phyloP scores from a whole-genome alignment of 2,888 invertebrate genomes.

The Oeneis ivallda region DNA sequence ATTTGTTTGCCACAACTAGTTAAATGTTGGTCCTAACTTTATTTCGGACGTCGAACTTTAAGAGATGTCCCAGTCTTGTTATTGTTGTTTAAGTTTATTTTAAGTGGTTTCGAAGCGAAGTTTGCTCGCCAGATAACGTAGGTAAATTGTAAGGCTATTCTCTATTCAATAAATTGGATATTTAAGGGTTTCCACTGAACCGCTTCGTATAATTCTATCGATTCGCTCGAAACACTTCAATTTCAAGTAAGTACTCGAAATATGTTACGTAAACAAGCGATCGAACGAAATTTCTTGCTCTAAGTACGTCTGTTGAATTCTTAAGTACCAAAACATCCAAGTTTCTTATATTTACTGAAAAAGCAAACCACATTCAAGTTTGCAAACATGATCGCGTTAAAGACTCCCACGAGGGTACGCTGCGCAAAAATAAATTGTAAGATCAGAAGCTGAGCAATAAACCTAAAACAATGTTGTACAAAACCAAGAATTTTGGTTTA shows the following conservation, averaged over 20 bases:
- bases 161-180: slow-evolving; percentile 22
- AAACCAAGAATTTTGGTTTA: slow-evolving; percentile 78
- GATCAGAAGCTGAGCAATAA: slow-evolving; percentile 66
- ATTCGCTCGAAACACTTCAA: background rate
- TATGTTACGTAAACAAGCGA: slow-evolving; percentile 16
- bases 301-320: slow-evolving; percentile 25
- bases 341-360: slow-evolving; percentile 28
- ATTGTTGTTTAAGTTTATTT: slow-evolving; percentile 60
- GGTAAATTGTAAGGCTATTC: slow-evolving; percentile 19
- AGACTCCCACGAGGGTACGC: slow-evolving; percentile 30
- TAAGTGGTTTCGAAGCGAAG: slow-evolving; percentile 36
- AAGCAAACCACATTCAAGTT: slow-evolving; percentile 30
- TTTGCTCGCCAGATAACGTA: slow-evolving; percentile 37
- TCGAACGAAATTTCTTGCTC: slow-evolving; percentile 14
- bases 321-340: slow-evolving; percentile 27
- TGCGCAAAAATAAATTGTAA: slow-evolving; percentile 56
- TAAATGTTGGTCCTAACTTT: slow-evolving; percentile 75
- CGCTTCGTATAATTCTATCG: background rate
- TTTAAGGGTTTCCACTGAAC: slow-evolving; percentile 1
- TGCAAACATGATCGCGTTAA: slow-evolving; percentile 34
- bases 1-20: slow-evolving; percentile 77
- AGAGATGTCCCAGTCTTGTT: slow-evolving; percentile 62
- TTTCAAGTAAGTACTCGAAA: slow-evolving; percentile 13
- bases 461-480: slow-evolving; percentile 70
- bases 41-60: slow-evolving; percentile 66